Evolutionary conservation across 2,888 invertebrate species (phyloP), one percentile per base, ranked within the genome.

Genomic region (Leptinotarsa tumamoca): DNA sequence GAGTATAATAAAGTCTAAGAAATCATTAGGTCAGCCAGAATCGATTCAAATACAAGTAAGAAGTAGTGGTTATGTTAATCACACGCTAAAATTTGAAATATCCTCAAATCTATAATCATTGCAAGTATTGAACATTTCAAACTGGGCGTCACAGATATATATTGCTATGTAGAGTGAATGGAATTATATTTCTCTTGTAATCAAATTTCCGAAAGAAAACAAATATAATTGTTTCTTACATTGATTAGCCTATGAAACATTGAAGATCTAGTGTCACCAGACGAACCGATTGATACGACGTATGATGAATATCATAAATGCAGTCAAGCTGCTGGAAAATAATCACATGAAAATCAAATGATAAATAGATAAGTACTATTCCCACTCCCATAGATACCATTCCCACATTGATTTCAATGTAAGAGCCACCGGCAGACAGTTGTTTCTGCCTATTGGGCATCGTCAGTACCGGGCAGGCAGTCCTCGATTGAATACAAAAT

Each of bases 141-240:
- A 72, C 58, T 68, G 56, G 73, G 68, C 54, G 63, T 66, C 58
- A 18, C 66, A 3, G 75, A 79, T 67, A 51, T 75, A 15, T 2
- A 23, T 27, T 68, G 73, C n/a, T 77, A 83, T 71, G 66, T 82
- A 4, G 82, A 83, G 70, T 72, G 83, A 5, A 72, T 83, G 66
- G 81, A 81, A 70, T 80, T 80, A 23, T 79, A 79, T 43, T 78
- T 82, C 43, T 14, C 73, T 1, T 71, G 77, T 13, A 82, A 83
- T 74, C 71, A 75, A 18, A 21, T 61, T n/a, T 4, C 18, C 4
- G 18, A 23, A 5, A 1, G 17, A 13, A 61, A 61, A n/a, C 10
- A 61, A 43, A 50, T 68, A 13, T 17, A 51, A 18, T 13, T 72
- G 33, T 67, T 72, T 67, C 15, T 72, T 5, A 72, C 72, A 14